Conservation (phyloP, 2,888 invertebrate genomes). For the Watsonalla binaria region DNA sequence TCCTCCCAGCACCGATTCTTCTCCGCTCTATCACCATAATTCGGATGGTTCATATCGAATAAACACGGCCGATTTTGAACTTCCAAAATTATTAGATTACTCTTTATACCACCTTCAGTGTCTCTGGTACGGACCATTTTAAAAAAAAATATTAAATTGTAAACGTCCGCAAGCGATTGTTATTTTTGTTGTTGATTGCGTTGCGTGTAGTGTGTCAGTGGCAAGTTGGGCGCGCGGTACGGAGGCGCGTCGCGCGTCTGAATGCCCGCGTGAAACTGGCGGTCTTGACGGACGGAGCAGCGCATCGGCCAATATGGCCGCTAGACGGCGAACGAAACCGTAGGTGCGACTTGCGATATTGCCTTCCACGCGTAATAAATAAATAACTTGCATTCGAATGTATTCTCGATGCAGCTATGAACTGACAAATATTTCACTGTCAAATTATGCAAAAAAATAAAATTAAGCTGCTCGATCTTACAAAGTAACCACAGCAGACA, state of each 20-base stretch:
- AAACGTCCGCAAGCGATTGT: slow-evolving; percentile 15
- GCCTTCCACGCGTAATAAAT: slow-evolving; percentile 64
- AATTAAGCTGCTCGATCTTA: neutral
- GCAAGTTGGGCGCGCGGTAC: slow-evolving; percentile 26
- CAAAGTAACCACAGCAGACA: too few species aligned
- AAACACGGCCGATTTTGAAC: slow-evolving; percentile 65
- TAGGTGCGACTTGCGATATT: slow-evolving; percentile 64
- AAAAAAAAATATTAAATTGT: slow-evolving; percentile 12
- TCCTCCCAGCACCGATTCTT: slow-evolving; percentile 72
- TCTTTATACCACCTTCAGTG: slow-evolving; percentile 64
- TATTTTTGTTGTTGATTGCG: slow-evolving; percentile 16
- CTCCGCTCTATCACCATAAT: slow-evolving; percentile 65
- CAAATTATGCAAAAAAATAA: neutral
- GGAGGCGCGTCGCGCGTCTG: slow-evolving; percentile 49
- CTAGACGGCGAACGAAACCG: slow-evolving; percentile 48
- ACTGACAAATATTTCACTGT: too few species aligned
- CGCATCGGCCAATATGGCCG: slow-evolving; percentile 63
- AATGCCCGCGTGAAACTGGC: slow-evolving; percentile 71
- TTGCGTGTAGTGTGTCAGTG: slow-evolving; percentile 33
- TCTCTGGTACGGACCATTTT: slow-evolving; percentile 65
- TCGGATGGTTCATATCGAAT: slow-evolving; percentile 63
- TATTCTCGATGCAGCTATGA: slow-evolving; percentile 1
- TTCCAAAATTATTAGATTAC: slow-evolving; percentile 59
- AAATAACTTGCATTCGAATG: slow-evolving; percentile 54
- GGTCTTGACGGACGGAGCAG: slow-evolving; percentile 42